Evolutionary conservation across 2,797 vertebrate genomes (phyloP).

Genomic region (Mormyrops boulengeri): DNA sequence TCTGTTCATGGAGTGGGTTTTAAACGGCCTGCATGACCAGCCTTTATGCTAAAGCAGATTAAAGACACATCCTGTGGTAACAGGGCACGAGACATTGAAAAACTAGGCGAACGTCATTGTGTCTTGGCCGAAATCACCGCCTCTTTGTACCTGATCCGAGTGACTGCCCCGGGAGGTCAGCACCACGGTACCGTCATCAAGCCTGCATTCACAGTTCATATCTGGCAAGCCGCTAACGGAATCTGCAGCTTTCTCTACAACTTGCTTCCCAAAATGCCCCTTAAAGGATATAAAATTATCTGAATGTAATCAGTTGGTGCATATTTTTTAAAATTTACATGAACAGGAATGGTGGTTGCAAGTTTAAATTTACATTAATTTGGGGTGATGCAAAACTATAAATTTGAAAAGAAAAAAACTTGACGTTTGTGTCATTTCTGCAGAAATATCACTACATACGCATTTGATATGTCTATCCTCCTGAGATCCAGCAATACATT

Average conservation of each 20-base stretch:
- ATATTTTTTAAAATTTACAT: background rate
- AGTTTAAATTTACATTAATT: background rate
- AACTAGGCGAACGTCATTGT: background rate
- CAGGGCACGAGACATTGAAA: background rate
- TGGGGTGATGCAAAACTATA: background rate
- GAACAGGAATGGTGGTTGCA: background rate
- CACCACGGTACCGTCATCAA: background rate
- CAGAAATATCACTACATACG: background rate
- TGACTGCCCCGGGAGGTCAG: background rate
- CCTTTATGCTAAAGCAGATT: background rate
- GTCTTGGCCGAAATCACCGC: background rate
- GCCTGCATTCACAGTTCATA: background rate
- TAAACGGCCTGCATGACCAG: background rate
- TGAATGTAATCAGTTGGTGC: background rate
- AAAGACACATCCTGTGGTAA: background rate
- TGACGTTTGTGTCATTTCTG: background rate
- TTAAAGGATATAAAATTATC: background rate
- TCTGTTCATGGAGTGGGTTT: background rate
- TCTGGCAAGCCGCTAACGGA: background rate
- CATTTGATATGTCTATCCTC: background rate
- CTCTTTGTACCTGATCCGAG: background rate
- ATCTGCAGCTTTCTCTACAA: background rate
- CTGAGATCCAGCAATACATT: background rate
- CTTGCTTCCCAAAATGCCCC: background rate
- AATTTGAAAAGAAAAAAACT: background rate